Evolutionary conservation across 2,797 vertebrate genomes (phyloP).

Genomic region (Anomalospiza imberbis): DNA sequence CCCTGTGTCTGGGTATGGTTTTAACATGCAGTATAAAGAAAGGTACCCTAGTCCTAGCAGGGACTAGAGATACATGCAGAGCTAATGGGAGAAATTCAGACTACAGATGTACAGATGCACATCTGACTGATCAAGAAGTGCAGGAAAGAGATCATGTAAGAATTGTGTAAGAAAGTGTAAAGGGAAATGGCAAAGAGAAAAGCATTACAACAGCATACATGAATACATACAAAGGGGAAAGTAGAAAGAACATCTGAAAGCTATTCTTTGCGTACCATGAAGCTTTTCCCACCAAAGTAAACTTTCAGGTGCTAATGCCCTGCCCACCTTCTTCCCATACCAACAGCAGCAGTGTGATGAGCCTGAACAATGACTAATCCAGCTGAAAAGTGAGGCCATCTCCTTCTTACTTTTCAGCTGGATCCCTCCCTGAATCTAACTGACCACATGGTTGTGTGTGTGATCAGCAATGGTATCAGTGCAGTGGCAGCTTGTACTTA

Average conservation of each 20-base stretch:
- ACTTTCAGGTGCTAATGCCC: not conserved
- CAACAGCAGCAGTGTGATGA: not conserved
- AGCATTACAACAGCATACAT: not conserved
- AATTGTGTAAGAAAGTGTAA: not conserved
- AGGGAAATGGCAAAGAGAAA: not conserved
- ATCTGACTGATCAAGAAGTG: not conserved
- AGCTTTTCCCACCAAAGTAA: not conserved
- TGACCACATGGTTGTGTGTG: accelerated
- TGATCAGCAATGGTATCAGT: not conserved
- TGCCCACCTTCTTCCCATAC: not conserved
- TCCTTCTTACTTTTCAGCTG: not conserved
- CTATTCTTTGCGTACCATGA: not conserved
- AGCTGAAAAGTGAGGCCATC: not conserved
- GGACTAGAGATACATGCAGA: not conserved
- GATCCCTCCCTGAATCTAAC: not conserved
- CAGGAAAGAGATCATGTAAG: not conserved
- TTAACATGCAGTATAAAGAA: not conserved
- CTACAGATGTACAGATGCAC: not conserved
- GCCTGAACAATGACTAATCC: not conserved
- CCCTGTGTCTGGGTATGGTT: not conserved
- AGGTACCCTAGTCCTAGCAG: not conserved
- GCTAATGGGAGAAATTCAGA: not conserved
- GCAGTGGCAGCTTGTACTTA: not conserved
- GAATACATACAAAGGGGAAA: not conserved
- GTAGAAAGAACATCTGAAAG: not conserved